These are phyloP conservation scores for Myiagra hebetior DNA, from an alignment of 2,113 vertebrate genomes.

Conservation along the genomic window DNA sequence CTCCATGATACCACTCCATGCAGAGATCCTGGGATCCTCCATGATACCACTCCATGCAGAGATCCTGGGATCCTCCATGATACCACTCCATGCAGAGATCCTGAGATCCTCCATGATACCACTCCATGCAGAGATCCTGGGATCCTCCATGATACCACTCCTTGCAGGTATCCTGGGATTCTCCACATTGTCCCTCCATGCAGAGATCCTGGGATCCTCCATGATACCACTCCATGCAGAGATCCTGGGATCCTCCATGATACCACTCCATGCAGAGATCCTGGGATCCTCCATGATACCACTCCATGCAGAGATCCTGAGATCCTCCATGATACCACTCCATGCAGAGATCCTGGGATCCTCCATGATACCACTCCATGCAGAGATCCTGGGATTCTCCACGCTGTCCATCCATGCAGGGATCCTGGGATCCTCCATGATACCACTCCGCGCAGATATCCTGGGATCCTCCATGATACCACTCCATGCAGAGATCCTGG, in stretches of 20 bases:
- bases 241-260: not conserved
- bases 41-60: rapidly evolving
- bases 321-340: not conserved
- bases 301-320: not conserved
- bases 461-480: not conserved
- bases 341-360: not conserved
- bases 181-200: rapidly evolving
- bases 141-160: not conserved
- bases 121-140: too few species aligned
- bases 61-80: not conserved
- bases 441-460: not conserved
- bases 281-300: not conserved
- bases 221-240: not conserved
- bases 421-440: not conserved
- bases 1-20: rapidly evolving
- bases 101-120: too few species aligned
- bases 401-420: rapidly evolving
- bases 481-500: not conserved
- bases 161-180: not conserved
- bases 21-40: not conserved
- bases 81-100: not conserved
- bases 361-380: not conserved
- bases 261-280: not conserved
- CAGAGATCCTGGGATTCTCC: not conserved
- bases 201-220: not conserved